phyloP scores from a whole-genome alignment of 37 sponge, comb jelly and placozoan genomes.

The Crambe crambe region DNA sequence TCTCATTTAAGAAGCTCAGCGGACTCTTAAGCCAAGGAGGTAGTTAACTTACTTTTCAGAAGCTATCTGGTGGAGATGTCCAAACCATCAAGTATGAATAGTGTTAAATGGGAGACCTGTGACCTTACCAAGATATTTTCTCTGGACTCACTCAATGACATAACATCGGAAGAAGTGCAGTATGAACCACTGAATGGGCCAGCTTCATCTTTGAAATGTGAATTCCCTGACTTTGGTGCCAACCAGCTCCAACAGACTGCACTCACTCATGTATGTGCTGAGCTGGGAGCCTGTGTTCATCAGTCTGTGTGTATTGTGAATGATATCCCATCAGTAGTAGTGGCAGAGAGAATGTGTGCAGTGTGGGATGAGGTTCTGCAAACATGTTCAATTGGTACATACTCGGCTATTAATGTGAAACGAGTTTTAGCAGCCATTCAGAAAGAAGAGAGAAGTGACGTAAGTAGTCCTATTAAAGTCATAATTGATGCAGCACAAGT shows the following conservation, averaged over 20 bases:
- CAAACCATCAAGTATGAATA: too few species aligned
- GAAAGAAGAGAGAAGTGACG: conserved; percentile 7
- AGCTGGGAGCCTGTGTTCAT: neutral
- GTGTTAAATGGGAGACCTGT: conserved; percentile 2
- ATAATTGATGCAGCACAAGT: too few species aligned
- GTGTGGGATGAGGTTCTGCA: conserved; percentile 40
- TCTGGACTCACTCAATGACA: neutral
- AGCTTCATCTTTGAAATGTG: neutral
- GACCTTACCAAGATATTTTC: conserved; percentile 7
- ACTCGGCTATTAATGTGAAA: conserved; percentile 16
- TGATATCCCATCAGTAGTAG: conserved; percentile 31
- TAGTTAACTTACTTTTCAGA: too few species aligned
- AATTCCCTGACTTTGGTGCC: conserved; percentile 42
- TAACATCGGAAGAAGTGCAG: neutral
- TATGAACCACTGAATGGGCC: neutral
- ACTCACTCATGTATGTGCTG: conserved; percentile 11
- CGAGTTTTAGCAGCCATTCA: conserved; percentile 10
- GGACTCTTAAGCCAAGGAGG: too few species aligned
- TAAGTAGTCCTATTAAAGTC: neutral
- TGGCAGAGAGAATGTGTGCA: neutral
- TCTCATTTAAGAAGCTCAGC: too few species aligned
- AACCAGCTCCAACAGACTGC: conserved; percentile 18
- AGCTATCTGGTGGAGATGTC: too few species aligned
- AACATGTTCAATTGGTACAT: neutral
- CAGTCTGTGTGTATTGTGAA: conserved; percentile 16